Base-by-base conservation (phyloP, 2,113 vertebrate species). In the Amia ocellicauda region DNA sequence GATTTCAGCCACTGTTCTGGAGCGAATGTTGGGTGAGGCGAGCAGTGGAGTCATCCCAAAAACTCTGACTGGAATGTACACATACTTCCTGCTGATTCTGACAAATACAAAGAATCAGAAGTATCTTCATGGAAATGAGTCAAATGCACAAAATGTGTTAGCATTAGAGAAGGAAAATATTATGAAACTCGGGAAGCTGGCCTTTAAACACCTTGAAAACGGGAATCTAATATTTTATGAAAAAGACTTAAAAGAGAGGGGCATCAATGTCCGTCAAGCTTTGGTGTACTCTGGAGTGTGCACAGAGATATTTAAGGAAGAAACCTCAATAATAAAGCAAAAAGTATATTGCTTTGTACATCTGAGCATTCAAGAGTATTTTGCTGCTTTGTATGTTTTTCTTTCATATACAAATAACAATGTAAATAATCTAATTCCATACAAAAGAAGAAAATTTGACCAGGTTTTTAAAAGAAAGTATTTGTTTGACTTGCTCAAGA, bases 301-400 rank as follows among this genome's bases (percentile, higher is more conserved):
- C 8, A 54, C 20, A 10, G 51, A 63, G 27, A 40, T 54, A 40
- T 54, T 40, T 16, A 63, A 54, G 3, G 19, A 63, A 26, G 7
- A 31, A 2, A 8, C 22, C 0, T 17, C 41, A 14, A 29, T 40
- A 5, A 22, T 26, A 14, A 36, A 16, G 31, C 13, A 36, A 7
- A 36, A 36, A 10, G 62, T 42, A 26, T 63, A 63, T 14, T 55
- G 47, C 2, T 63, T 63, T 42, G 28, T 63, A 17, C 62, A 63
- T 13, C 8, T 24, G 22, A 63, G 49, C 17, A 50, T 63, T 29
- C 62, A 63, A 23, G 50, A 55, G 24, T 63, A 40, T 26, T 63
- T 63, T 54, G 62, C 62, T 13, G 62, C 62, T 55, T 29, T 63
- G 28, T 63, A 63, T 42, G 23, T 55, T 63, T 63, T 63, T 42